phyloP scores from a whole-genome alignment of 2,113 vertebrate genomes.

The Malurus cyaneus region DNA sequence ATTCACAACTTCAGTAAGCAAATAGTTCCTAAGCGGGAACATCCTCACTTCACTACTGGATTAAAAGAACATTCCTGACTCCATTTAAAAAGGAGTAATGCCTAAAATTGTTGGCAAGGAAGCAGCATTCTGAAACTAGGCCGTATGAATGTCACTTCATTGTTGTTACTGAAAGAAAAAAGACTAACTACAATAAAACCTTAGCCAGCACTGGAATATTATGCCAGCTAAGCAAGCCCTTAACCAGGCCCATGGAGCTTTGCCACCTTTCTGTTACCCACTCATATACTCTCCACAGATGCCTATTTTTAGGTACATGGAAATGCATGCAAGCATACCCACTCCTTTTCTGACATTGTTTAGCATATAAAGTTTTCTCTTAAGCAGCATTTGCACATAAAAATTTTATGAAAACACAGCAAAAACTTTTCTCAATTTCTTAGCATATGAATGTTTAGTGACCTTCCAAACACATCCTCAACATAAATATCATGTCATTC shows the following conservation, averaged over 20 bases:
- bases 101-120: conserved; percentile 72
- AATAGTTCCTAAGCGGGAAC: conserved; percentile 16
- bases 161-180: conserved; percentile 79
- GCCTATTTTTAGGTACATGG: background rate
- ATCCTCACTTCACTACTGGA: conserved; percentile 53
- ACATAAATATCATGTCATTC: background rate
- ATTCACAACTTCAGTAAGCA: conserved; percentile 31
- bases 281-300: background rate
- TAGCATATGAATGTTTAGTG: background rate
- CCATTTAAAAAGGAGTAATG: conserved; percentile 71
- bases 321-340: background rate
- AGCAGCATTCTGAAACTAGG: conserved; percentile 77
- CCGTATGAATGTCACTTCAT: conserved; percentile 79
- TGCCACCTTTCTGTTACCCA: background rate
- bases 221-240: conserved; percentile 73
- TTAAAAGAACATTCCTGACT: conserved; percentile 71
- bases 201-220: conserved; percentile 69
- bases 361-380: background rate
- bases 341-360: background rate
- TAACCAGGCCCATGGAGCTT: conserved; percentile 1
- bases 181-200: conserved; percentile 76
- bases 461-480: background rate
- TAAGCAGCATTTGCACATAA: background rate
- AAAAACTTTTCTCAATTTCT: background rate
- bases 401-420: background rate